phyloP scores from a whole-genome alignment of 1,140 invertebrate genomes.

The Sitobion miscanthi region DNA sequence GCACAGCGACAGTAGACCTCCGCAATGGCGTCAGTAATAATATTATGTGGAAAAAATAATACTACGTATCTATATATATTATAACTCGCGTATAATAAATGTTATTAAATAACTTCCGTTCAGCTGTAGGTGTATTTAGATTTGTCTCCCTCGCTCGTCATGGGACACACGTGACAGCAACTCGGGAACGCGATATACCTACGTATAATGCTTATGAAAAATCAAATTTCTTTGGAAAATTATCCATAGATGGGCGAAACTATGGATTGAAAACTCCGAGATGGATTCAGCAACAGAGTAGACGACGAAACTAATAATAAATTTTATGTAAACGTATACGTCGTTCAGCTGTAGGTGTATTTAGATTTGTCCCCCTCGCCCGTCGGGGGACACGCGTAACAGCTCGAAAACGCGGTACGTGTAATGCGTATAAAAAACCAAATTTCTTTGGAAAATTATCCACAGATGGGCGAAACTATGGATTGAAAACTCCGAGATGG shows the following conservation, averaged over 20 bases:
- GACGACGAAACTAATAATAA: too few species aligned
- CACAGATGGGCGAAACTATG: not conserved
- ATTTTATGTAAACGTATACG: not conserved
- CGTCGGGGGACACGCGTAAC: not conserved
- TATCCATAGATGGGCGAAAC: not conserved
- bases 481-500: not conserved
- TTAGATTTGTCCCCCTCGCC: not conserved
- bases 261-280: not conserved
- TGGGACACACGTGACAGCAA: not conserved
- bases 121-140: not conserved
- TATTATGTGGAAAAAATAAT: not conserved
- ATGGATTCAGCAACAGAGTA: not conserved
- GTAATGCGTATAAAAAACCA: not conserved
- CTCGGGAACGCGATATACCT: not conserved
- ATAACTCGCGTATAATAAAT: too few species aligned
- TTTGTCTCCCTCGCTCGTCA: not conserved
- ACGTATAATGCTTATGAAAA: not conserved
- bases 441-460: not conserved
- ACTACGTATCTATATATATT: not conserved
- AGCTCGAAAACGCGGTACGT: not conserved
- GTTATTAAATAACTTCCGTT: not conserved
- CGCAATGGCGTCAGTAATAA: not conserved
- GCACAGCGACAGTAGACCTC: not conserved
- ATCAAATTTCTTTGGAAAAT: not conserved
- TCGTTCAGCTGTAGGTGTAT: not conserved